phyloP scores from a whole-genome alignment of 1,140 invertebrate species.

The Camponotus floridanus region DNA sequence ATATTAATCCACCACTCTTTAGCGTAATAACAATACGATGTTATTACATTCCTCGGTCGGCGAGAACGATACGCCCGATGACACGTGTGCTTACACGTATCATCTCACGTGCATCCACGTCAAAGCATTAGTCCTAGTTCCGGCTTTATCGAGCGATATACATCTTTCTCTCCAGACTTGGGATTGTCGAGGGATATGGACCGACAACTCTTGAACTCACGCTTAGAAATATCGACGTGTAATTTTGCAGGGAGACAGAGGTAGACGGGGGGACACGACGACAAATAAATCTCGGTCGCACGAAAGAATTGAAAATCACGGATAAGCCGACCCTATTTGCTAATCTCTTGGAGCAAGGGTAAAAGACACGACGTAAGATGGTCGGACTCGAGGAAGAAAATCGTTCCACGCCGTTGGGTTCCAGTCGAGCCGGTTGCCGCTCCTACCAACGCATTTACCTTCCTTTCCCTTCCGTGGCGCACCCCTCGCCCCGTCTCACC shows the following conservation, averaged over 20 bases:
- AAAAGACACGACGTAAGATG: not conserved
- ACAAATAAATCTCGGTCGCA: not conserved
- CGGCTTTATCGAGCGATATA: slow-evolving; percentile 1
- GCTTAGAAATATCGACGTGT: not conserved
- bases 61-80: not conserved
- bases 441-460: slow-evolving; percentile 81
- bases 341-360: not conserved
- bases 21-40: slow-evolving; percentile 55
- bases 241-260: not conserved
- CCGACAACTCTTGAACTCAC: not conserved
- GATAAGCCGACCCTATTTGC: not conserved
- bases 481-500: slow-evolving; percentile 49
- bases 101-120: slow-evolving; percentile 7
- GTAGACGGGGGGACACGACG: not conserved
- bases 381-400: slow-evolving; percentile 54
- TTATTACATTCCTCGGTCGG: slow-evolving; percentile 39
- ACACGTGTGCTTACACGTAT: slow-evolving; percentile 27
- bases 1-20: slow-evolving; percentile 53
- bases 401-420: slow-evolving; percentile 82
- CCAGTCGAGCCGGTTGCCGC: slow-evolving; percentile 83
- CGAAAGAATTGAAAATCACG: not conserved
- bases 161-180: not conserved
- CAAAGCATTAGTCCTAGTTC: slow-evolving; percentile 42
- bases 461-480: slow-evolving; percentile 61
- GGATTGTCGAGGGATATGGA: too few species aligned